Conservation (phyloP, 2,113 vertebrate species). For the Calidris pugnax region DNA sequence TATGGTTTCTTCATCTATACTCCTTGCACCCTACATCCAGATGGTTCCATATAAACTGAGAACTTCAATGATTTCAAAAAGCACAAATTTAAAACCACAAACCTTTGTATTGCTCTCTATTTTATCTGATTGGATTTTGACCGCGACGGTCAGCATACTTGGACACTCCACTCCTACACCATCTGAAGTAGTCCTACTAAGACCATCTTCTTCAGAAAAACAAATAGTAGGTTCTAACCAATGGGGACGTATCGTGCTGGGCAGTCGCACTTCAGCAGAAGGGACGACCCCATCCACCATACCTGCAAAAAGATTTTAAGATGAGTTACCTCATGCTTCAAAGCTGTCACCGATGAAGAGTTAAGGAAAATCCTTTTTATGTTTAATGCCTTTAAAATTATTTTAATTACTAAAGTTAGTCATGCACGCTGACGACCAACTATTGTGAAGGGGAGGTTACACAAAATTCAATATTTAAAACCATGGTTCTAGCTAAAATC, state of each 20-base stretch:
- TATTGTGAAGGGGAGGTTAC: background rate
- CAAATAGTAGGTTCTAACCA: conserved; percentile 95
- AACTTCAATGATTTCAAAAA: background rate
- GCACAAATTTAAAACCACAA: background rate
- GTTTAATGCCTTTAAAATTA: background rate
- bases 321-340: background rate
- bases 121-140: conserved; percentile 91
- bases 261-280: conserved; percentile 82
- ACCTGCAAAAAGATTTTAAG: conserved; percentile 70
- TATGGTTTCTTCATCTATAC: background rate
- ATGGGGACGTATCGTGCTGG: conserved; percentile 86
- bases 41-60: background rate
- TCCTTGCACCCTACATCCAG: background rate
- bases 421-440: background rate
- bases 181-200: conserved; percentile 80
- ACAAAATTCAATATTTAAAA: background rate
- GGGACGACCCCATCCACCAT: conserved; percentile 80
- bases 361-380: background rate
- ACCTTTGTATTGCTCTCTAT: conserved; percentile 92
- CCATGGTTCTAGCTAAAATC: background rate
- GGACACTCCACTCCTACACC: conserved; percentile 84
- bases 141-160: conserved; percentile 92
- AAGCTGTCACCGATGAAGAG: background rate
- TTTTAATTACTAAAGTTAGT: background rate
- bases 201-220: conserved; percentile 84